A percentile compares a stretch with the other conserved stretches of the same genome.
Evolutionary conservation across 2,888 invertebrate genomes (phyloP).

Genomic region (Bugula neritina): DNA sequence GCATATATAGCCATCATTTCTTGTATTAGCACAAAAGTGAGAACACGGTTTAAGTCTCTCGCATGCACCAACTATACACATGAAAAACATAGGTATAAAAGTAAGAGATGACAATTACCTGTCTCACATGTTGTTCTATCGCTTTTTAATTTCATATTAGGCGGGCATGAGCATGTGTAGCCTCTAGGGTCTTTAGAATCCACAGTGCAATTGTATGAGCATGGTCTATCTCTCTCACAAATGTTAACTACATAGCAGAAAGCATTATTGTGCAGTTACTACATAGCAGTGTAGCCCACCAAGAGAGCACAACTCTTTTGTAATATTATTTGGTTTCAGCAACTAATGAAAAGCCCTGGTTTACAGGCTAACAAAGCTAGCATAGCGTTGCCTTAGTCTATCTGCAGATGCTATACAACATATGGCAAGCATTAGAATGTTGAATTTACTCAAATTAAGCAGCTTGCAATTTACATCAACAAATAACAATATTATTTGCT

Average conservation of each 20-base stretch:
- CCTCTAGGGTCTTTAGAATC: conserved; percentile 4
- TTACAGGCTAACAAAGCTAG: no score
- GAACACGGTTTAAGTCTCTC: conserved; percentile 13
- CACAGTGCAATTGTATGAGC: background rate
- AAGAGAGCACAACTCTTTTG: background rate
- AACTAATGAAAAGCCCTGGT: no score
- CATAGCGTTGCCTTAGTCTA: no score
- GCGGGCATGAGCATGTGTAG: background rate
- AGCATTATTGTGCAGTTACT: background rate
- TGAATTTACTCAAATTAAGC: no score
- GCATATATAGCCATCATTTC: background rate
- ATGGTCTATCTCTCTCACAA: conserved; percentile 8
- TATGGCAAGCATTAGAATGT: no score
- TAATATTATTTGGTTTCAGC: no score
- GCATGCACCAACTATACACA: background rate
- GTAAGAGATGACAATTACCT: background rate
- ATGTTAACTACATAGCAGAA: background rate
- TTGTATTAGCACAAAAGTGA: background rate
- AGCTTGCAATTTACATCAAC: no score
- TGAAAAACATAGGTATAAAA: background rate
- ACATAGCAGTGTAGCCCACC: background rate
- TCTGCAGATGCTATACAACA: no score
- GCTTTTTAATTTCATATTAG: background rate
- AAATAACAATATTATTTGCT: no score
- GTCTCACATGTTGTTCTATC: background rate